A percentile compares a stretch with the other conserved stretches of the same genome.
phyloP scores from a whole-genome alignment of 1,140 invertebrate genomes.

The Eumaeus atala region DNA sequence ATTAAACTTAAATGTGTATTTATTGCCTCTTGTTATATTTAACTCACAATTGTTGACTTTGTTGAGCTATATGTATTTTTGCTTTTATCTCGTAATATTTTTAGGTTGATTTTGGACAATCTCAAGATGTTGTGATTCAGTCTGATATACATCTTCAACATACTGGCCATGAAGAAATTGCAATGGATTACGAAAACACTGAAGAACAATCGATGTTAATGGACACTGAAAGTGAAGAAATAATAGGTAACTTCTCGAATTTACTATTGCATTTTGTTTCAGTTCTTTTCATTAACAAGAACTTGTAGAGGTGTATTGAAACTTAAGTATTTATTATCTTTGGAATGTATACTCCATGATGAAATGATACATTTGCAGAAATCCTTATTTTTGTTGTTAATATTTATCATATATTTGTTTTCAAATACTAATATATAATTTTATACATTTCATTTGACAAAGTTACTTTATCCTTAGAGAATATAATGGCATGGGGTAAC shows the following conservation, averaged over 20 bases:
- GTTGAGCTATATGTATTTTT: constrained; percentile 8
- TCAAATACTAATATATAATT: no score
- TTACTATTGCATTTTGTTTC: no score
- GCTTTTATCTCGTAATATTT: constrained; percentile 4
- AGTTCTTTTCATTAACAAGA: no score
- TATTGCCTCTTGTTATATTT: constrained; percentile 9
- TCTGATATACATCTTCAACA: constrained; percentile 38
- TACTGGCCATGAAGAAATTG: constrained; percentile 34
- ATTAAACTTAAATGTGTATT: no score
- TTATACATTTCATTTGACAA: no score
- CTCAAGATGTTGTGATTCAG: constrained; percentile 43
- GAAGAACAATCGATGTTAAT: constrained; percentile 52
- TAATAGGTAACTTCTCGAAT: constrained; percentile 39
- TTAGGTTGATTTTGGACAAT: constrained; percentile 55
- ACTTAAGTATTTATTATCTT: no score
- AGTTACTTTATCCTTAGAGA: no score
- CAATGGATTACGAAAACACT: constrained; percentile 55
- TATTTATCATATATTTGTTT: no score
- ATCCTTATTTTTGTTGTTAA: neutral
- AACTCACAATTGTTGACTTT: constrained; percentile 1
- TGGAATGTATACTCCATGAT: constrained; percentile 6
- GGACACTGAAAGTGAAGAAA: constrained; percentile 57
- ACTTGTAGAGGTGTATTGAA: neutral
- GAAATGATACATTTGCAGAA: neutral
- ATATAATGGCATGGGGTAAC: no score